These are phyloP conservation scores for Laticauda laticaudata DNA, from an alignment of 2,113 vertebrate genomes.

Conservation along the genomic window DNA sequence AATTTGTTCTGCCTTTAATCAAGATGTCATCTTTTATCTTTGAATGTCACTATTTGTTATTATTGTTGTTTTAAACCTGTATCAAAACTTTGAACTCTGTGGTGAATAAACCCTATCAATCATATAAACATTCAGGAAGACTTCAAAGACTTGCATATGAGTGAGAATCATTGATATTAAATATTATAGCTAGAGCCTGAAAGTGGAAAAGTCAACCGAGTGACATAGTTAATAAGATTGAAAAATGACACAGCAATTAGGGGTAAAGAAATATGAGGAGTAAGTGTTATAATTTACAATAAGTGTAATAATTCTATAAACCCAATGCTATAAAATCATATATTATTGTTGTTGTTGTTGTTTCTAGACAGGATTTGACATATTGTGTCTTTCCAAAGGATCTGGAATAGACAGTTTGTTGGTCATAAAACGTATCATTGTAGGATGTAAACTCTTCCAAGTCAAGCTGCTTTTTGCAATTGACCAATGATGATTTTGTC, in stretches of 20 bases:
- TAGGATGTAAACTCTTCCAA: neutral
- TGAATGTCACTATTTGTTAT: constrained; percentile 54
- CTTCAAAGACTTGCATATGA: constrained; percentile 58
- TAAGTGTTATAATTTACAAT: constrained; percentile 21
- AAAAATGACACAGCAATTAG: constrained; percentile 54
- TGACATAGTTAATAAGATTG: constrained; percentile 45
- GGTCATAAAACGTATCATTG: neutral
- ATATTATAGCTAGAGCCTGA: neutral
- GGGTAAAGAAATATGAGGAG: constrained; percentile 52
- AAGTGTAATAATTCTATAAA: constrained; percentile 44
- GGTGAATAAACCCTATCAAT: constrained; percentile 64
- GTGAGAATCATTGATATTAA: constrained; percentile 59
- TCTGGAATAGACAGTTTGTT: neutral
- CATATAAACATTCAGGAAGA: constrained; percentile 48
- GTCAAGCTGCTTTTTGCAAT: neutral
- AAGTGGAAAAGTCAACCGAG: constrained; percentile 43
- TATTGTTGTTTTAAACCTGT: constrained; percentile 53
- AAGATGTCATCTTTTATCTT: constrained; percentile 69
- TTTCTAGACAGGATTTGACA: neutral
- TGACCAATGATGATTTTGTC: neutral
- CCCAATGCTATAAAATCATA: neutral
- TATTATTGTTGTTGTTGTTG: constrained; percentile 2
- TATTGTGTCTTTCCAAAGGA: neutral
- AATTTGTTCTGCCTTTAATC: constrained; percentile 73
- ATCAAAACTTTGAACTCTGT: constrained; percentile 65